phyloP scores from a whole-genome alignment of 1,140 invertebrate species.

The Neelides sp. region DNA sequence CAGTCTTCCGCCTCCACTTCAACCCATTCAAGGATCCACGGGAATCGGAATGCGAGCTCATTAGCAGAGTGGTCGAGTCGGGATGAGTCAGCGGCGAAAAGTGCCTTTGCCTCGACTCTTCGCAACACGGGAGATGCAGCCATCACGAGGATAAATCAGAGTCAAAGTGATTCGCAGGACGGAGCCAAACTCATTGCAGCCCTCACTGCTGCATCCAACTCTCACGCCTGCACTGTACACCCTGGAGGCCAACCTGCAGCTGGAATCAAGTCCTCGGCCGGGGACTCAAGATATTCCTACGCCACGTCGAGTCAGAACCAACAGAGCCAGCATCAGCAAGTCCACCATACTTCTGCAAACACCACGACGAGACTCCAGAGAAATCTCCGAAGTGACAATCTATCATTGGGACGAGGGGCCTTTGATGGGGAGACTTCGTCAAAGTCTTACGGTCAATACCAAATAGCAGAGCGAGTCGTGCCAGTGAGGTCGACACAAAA shows the following conservation, averaged over 20 bases:
- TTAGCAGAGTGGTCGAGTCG: constrained; percentile 12
- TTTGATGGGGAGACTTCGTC: constrained; percentile 25
- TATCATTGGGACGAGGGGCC: constrained; percentile 16
- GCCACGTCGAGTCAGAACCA: constrained; percentile 8
- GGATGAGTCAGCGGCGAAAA: constrained; percentile 20
- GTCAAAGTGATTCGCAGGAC: constrained; percentile 8
- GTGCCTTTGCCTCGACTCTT: constrained; percentile 22
- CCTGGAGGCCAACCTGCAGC: not conserved
- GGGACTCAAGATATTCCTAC: constrained; percentile 4
- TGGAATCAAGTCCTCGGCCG: too few relatives aligned
- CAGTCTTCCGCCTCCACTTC: not conserved
- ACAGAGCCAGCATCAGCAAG: constrained; percentile 1
- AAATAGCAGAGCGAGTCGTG: constrained; percentile 20
- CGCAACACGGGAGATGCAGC: not conserved
- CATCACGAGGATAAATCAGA: not conserved
- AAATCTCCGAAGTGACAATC: constrained; percentile 18
- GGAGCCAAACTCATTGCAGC: too few relatives aligned
- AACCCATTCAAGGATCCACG: constrained; percentile 9
- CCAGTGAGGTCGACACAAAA: constrained; percentile 25
- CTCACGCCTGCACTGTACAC: not conserved
- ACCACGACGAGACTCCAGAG: constrained; percentile 7
- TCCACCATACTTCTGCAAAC: not conserved
- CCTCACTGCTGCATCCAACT: not conserved
- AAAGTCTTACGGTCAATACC: constrained; percentile 18
- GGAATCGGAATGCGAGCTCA: not conserved